phyloP scores from a whole-genome alignment of 1,140 invertebrate genomes.

The Bombus vancouverensis region DNA sequence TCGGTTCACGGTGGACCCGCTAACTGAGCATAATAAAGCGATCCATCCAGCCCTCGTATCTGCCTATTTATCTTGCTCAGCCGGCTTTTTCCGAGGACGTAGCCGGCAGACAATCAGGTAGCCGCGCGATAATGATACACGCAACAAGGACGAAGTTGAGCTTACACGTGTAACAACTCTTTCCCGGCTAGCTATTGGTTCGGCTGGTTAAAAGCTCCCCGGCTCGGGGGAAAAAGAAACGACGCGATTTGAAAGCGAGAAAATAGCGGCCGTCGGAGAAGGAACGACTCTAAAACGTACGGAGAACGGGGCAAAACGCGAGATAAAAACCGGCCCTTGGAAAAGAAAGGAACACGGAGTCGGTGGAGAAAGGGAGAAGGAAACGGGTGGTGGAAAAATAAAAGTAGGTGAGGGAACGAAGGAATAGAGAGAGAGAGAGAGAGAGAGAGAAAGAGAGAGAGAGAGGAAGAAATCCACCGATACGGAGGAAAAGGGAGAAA shows the following conservation, averaged over 20 bases:
- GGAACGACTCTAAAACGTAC: background rate
- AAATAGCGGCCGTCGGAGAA: background rate
- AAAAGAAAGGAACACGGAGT: background rate
- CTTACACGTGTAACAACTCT: constrained; percentile 52
- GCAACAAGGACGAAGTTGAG: background rate
- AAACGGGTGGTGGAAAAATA: constrained; percentile 11
- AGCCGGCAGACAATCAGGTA: background rate
- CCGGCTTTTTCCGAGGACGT: constrained; percentile 1
- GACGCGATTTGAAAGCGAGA: constrained; percentile 9
- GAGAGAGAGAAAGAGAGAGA: background rate
- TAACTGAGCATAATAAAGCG: constrained; percentile 31
- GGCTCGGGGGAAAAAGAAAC: background rate
- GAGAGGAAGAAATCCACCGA: constrained; percentile 19
- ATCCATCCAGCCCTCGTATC: constrained; percentile 4
- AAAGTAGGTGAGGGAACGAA: constrained; percentile 28
- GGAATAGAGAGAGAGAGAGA: background rate
- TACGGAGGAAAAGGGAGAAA: constrained; percentile 36
- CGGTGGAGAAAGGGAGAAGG: background rate
- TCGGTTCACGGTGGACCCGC: background rate
- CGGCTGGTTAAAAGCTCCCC: constrained; percentile 38
- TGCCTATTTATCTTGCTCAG: constrained; percentile 21
- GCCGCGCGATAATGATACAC: constrained; percentile 26
- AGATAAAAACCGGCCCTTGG: constrained; percentile 3
- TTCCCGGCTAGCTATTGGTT: background rate
- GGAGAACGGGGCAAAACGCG: background rate